Evolutionary conservation across 2,888 invertebrate species (phyloP).

Genomic region (Pyralis farinalis): DNA sequence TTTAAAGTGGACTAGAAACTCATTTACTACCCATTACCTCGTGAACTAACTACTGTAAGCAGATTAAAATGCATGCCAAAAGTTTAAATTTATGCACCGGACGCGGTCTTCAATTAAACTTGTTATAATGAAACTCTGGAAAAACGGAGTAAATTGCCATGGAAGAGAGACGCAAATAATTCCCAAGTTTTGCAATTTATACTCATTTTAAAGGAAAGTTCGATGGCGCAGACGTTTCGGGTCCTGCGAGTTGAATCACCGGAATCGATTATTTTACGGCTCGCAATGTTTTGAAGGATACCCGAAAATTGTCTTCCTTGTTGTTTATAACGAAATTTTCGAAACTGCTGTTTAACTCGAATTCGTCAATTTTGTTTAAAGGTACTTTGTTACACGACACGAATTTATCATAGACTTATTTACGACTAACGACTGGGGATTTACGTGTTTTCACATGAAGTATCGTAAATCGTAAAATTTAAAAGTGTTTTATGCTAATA

Average conservation of each 20-base stretch:
- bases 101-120: conserved; percentile 76
- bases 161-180: conserved; percentile 63
- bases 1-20: conserved; percentile 51
- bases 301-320: conserved; percentile 27
- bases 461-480: too few species aligned
- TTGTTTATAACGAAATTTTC: conserved; percentile 20
- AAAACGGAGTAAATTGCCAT: conserved; percentile 66
- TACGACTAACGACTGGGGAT: background rate
- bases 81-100: conserved; percentile 75
- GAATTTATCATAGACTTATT: conserved; percentile 3
- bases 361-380: conserved; percentile 15
- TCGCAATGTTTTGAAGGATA: conserved; percentile 27
- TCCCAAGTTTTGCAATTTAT: conserved; percentile 72
- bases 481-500: too few species aligned
- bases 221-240: conserved; percentile 51
- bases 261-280: conserved; percentile 50
- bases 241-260: conserved; percentile 21
- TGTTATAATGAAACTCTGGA: conserved; percentile 71
- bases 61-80: conserved; percentile 74
- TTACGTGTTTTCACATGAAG: conserved; percentile 3
- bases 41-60: conserved; percentile 59
- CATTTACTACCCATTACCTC: conserved; percentile 60
- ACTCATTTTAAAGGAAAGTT: conserved; percentile 63
- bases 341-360: conserved; percentile 16
- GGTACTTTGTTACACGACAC: conserved; percentile 11